Evolutionary conservation across 2,888 invertebrate genomes (phyloP).

Genomic region (Stenchaetothrips biformis): DNA sequence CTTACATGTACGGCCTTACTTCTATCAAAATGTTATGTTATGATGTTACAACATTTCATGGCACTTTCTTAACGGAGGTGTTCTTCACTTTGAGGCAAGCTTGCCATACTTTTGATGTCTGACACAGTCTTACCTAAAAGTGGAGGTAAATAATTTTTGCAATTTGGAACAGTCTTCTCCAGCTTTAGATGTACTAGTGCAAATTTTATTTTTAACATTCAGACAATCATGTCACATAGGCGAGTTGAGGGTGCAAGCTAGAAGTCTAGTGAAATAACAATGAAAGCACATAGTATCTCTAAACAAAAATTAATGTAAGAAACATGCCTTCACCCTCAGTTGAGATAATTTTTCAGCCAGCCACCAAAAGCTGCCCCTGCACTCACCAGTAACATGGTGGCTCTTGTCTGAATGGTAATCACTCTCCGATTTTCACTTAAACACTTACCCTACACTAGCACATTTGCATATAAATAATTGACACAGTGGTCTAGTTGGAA

Average conservation of each 20-base stretch:
- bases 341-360: not conserved
- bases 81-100: too few relatives aligned
- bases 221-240: not conserved
- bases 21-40: not conserved
- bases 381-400: conserved; percentile 2
- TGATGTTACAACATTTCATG: not conserved
- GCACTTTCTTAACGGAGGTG: too few relatives aligned
- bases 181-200: not conserved
- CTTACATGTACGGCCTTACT: conserved; percentile 8
- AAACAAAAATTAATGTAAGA: too few relatives aligned
- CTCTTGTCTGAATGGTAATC: not conserved
- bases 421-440: not conserved
- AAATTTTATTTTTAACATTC: not conserved
- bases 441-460: conserved; percentile 1
- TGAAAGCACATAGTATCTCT: too few relatives aligned
- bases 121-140: not conserved
- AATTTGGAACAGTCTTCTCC: not conserved
- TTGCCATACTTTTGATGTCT: not conserved
- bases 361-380: not conserved
- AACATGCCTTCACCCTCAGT: too few relatives aligned
- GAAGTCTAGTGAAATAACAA: too few relatives aligned
- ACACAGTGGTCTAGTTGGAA: conserved; percentile 23
- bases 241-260: not conserved
- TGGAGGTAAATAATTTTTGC: not conserved
- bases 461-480: not conserved